Conservation (phyloP, 1,140 invertebrate species). For the Drosophila subpulchrella region DNA sequence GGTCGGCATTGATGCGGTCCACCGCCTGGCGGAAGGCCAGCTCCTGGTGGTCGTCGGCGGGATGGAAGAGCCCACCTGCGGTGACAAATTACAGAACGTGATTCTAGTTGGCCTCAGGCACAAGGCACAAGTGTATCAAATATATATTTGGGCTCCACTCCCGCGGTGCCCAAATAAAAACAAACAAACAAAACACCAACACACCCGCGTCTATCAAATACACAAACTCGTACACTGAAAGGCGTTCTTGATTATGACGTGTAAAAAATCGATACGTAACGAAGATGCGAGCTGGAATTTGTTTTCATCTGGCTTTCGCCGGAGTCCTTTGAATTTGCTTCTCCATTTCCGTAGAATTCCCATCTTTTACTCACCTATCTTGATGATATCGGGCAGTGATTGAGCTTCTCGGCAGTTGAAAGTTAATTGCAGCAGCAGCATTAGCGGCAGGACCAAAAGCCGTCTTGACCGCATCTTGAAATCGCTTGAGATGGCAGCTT, state of each 20-base stretch:
- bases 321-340: background rate
- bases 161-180: constrained; percentile 23
- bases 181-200: constrained; percentile 61
- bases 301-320: constrained; percentile 5
- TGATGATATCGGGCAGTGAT: constrained; percentile 76
- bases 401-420: constrained; percentile 16
- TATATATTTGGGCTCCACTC: constrained; percentile 3
- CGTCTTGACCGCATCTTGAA: constrained; percentile 44
- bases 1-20: constrained; percentile 94
- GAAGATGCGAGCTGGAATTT: constrained; percentile 38
- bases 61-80: constrained; percentile 95
- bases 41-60: constrained; percentile 88
- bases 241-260: constrained; percentile 69
- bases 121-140: background rate
- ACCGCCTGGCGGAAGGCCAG: constrained; percentile 95
- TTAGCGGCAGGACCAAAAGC: constrained; percentile 25
- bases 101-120: background rate
- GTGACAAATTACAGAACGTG: background rate
- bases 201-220: constrained; percentile 13
- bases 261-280: constrained; percentile 74
- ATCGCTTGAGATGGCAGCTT: constrained; percentile 9
- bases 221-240: constrained; percentile 38
- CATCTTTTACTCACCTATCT: constrained; percentile 69
- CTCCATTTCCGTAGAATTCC: background rate
- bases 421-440: constrained; percentile 52